Evolutionary conservation across 2,888 invertebrate genomes (phyloP), one percentile per base, ranked within the genome.

Genomic region (Mesorhabditis spiculigera): DNA sequence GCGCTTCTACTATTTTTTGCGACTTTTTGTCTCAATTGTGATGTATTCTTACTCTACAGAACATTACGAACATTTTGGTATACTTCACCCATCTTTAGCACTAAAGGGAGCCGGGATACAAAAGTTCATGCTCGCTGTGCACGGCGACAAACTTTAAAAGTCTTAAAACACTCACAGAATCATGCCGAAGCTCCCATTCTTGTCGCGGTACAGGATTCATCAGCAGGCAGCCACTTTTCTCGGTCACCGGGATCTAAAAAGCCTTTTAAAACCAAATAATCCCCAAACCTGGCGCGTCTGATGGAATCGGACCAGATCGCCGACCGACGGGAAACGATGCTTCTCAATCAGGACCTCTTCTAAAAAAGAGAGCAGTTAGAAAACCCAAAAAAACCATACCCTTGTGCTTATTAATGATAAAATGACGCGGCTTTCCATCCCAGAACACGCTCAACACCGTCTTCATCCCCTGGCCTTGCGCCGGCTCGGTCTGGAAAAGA

Each of bases 161-260:
- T 43, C 28, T 6, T 43, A 43, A 42, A 28, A 28, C 45, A 10
- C 42, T 4, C 10, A 72, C 62, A 50, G 72, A 75, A 67, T 80
- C 78, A 66, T 80, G 80, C 8, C 74, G 71, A 63, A 80, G 70
- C 50, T 79, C 80, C 80, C 80, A 80, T 16, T 76, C 77, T 68
- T 79, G 78, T 64, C 75, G 71, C n/a, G 71, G 65, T 41, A 80
- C 73, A 41, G 80, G 78, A 63, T 64, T 71, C n/a, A 78, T 45
- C 8, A 80, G 71, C 61, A 75, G 65, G n/a, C 78, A 78, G 3
- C 75, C 76, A 43, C 70, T 70, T 8, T 73, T 66, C 28, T 45
- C 70, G 1, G 78, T 77, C 5, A 79, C 72, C 5, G 79, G 75
- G 8, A 76, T 67, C 13, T 71, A 62, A 5, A 16, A 13, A 10